Evolutionary conservation across 2,888 invertebrate genomes (phyloP).

Genomic region (Cylindroiulus punctatus): DNA sequence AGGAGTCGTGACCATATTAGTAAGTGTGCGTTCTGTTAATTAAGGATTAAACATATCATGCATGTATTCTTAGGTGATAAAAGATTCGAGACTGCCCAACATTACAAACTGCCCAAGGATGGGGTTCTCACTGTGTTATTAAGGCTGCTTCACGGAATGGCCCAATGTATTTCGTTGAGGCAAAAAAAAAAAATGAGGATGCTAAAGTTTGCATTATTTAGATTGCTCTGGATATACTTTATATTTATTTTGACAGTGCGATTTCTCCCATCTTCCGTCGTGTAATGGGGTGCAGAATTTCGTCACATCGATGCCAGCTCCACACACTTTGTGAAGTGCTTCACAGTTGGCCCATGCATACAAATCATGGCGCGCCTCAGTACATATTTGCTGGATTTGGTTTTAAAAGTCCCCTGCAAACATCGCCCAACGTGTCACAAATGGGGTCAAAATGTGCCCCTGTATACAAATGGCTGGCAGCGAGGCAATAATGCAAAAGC

Average conservation of each 20-base stretch:
- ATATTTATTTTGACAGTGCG: slow-evolving; percentile 25
- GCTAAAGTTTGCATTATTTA: neutral
- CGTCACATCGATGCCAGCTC: slow-evolving; percentile 20
- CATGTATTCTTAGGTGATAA: no score
- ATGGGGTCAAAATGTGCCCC: slow-evolving; percentile 17
- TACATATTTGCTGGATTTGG: slow-evolving; percentile 34
- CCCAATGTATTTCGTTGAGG: neutral
- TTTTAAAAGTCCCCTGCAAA: neutral
- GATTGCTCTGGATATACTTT: slow-evolving; percentile 12
- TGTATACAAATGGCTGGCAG: slow-evolving; percentile 25
- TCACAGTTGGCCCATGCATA: slow-evolving; percentile 16
- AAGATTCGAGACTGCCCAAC: neutral
- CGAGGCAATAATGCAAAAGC: slow-evolving; percentile 30
- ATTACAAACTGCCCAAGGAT: neutral
- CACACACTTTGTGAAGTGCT: neutral
- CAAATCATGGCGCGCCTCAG: slow-evolving; percentile 18
- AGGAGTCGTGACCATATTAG: no score
- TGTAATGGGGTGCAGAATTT: slow-evolving; percentile 26
- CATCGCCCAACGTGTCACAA: neutral
- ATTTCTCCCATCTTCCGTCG: neutral
- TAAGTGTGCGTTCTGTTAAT: no score
- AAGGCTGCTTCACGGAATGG: neutral
- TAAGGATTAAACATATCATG: no score
- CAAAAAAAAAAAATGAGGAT: neutral
- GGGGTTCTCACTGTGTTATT: neutral